Base-by-base conservation (phyloP, 1,140 invertebrate genomes). In the Hylyphantes graminicola region DNA sequence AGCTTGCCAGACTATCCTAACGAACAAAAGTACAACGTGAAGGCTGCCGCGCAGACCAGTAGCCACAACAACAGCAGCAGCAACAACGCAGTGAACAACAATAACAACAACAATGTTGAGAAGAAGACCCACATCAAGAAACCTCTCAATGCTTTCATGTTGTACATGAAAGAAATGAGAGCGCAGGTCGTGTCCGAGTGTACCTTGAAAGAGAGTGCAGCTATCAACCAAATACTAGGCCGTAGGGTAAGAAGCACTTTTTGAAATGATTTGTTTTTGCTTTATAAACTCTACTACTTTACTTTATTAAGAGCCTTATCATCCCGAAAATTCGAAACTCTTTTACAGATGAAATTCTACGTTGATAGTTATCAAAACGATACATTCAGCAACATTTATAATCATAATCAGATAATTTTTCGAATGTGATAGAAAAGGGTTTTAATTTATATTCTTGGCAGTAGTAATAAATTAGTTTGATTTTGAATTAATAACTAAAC, bases 141-240 rank as follows among this genome's bases (percentile, higher is more conserved):
- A 92, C 98, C 98, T 84, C 92, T 99, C 68, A 99, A 99, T 91
- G 98, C 98, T 88, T 99, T 99, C 92, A 99, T 99, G 98, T 92
- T 99, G 87, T 99, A 99, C 90, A 99, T 99, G 98, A 99, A 99
- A 91, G 98, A 99, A 90, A 99, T 98, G 96, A 92, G 98, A 89
- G 96, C 97, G 87, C 97, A 98, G 92, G 97, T 99, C 65, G 96
- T 99, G 70, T 96, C 97, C 12, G 97, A 99, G 91, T 98, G 97
- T 92, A 99, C 97, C 83, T 93, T 99, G 83, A 99, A 99, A 92
- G 98, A 99, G 90, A 98, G 97, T 87, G 97, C 98, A 79, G 97
- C 98, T 87, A 98, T 99, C 90, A 99, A 99, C 92, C 98, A 99
- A 93, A 99, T 99, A 89, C 93, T 99, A 79, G 98, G 98, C 86